Percentiles rank a stretch among this genome's conserved stretches.
phyloP scores from a whole-genome alignment of 2,113 vertebrate genomes.

The Cheirogaleus medius region DNA sequence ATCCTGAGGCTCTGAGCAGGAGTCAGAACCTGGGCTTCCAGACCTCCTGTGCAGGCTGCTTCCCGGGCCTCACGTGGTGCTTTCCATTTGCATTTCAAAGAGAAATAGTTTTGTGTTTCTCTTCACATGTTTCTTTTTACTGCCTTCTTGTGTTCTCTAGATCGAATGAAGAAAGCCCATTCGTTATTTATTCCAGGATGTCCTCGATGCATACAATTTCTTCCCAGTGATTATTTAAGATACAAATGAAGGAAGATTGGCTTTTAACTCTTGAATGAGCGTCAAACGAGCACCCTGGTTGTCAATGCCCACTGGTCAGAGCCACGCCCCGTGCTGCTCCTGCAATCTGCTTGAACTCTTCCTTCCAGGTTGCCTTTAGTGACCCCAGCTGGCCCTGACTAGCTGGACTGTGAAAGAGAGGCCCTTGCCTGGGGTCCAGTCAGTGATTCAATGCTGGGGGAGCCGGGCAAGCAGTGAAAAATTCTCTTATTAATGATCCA shows the following conservation, averaged over 20 bases:
- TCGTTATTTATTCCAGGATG: background rate
- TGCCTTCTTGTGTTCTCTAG: background rate
- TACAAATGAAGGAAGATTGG: background rate
- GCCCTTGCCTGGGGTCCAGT: background rate
- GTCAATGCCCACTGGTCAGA: background rate
- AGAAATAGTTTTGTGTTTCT: background rate
- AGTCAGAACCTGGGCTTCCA: background rate
- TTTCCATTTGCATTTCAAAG: background rate
- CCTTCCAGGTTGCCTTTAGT: background rate
- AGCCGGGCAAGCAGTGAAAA: background rate
- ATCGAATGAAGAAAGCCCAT: background rate
- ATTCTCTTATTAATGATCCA: background rate
- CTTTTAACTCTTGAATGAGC: background rate
- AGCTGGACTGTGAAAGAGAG: background rate
- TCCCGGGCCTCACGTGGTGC: no score
- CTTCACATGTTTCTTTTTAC: no score
- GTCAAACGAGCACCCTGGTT: background rate
- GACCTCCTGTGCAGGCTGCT: background rate
- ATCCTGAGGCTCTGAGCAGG: background rate
- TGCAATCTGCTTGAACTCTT: background rate
- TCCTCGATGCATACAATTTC: background rate
- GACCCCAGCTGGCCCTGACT: background rate
- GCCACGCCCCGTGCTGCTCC: background rate
- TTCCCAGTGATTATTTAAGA: background rate
- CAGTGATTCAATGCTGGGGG: no score